Evolutionary conservation across 1,140 invertebrate genomes (phyloP), one percentile per base, ranked within the genome.

Genomic region (Pseudomyrmex flavicornis): DNA sequence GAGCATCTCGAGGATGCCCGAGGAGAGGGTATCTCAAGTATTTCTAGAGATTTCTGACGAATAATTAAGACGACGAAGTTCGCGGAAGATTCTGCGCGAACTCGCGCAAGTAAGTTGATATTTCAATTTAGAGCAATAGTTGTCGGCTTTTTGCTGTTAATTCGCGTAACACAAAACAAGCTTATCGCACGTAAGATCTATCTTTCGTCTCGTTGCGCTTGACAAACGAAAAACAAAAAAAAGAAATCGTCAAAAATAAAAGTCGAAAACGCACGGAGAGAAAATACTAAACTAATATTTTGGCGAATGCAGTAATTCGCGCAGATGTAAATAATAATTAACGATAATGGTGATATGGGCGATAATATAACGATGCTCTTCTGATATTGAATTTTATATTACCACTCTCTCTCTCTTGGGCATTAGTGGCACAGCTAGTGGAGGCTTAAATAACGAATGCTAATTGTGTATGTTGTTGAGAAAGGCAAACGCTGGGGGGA

Each of bases 401-500:
- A 17, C 2, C 48, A 44, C 58, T 26, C 59, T 73, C 59, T 73
- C 17, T 17, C 17, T 17, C 17, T 10, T 22, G 61, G n/a, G 12
- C 9, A 20, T 20, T 52, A 46, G 4, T 62, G 54, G 44, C n/a
- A n/a, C 61, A 76, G 35, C 22, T 26, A 20, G n/a, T 10, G 48
- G 48, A 61, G 0, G 35, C 35, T 76, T 76, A 48, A 54, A 65
- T 76, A 65, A 75, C 44, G 20, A 62, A 76, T 76, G 74, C 61
- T 76, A 76, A 76, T 76, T 76, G 73, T 76, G 73, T 76, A 65
- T 46, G 73, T 76, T 76, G 63, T 76, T 35, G 74, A 50, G 22
- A 76, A n/a, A n/a, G 7, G 48, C n/a, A n/a, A 35, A 20, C 48
- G 26, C 8, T 35, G 9, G 46, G 48, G 59, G 5, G 35, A n/a